phyloP scores from a whole-genome alignment of 2,797 vertebrate genomes.

The Arrhamphus sclerolepis region DNA sequence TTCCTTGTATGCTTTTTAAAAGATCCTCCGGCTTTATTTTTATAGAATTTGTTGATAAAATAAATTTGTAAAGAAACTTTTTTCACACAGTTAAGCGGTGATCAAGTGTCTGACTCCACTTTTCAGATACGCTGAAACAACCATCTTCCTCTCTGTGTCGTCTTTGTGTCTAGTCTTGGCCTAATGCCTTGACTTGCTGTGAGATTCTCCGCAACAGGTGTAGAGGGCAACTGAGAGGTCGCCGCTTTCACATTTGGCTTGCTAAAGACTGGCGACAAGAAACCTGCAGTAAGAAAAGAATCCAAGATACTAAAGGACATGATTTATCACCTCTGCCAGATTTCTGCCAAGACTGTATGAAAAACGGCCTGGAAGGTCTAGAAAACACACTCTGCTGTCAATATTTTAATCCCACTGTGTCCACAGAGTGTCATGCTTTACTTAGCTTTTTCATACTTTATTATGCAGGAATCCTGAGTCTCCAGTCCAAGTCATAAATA shows the following conservation, averaged over 20 bases:
- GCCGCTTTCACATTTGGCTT: conserved; percentile 80
- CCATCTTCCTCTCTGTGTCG: conserved; percentile 19
- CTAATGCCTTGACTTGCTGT: conserved; percentile 49
- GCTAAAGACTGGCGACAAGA: conserved; percentile 84
- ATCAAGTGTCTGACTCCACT: no score
- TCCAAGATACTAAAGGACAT: conserved; percentile 76
- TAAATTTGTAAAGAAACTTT: background rate
- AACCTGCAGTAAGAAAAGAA: conserved; percentile 75
- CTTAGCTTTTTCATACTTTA: conserved; percentile 54
- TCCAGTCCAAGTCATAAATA: conserved; percentile 52
- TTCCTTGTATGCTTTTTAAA: background rate
- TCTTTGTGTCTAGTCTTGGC: conserved; percentile 39
- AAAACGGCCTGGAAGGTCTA: conserved; percentile 66
- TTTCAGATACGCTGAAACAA: no score
- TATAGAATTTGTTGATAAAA: background rate
- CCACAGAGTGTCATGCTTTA: conserved; percentile 59
- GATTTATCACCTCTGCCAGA: conserved; percentile 82
- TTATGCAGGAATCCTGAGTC: conserved; percentile 48
- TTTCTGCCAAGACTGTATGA: conserved; percentile 72
- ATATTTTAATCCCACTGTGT: conserved; percentile 73
- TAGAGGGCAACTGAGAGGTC: conserved; percentile 65
- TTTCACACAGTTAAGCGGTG: no score
- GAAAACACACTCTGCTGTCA: conserved; percentile 69
- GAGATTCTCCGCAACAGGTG: conserved; percentile 80
- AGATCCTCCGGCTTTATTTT: background rate